Evolutionary conservation across 2,113 vertebrate species (phyloP).

Genomic region (Cheirogaleus medius): DNA sequence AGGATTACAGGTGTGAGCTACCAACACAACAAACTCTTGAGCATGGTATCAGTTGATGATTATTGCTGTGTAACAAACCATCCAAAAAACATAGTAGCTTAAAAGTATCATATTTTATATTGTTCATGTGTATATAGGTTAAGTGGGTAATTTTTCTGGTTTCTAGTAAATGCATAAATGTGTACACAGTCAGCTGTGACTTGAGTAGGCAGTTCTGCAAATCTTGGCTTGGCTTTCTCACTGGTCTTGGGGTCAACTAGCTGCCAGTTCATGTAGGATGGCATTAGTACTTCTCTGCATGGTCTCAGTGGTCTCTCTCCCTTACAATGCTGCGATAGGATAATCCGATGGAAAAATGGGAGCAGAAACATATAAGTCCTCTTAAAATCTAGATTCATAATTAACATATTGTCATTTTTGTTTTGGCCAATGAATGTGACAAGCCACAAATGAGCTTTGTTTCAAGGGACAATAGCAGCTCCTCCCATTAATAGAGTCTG

Average conservation of each 20-base stretch:
- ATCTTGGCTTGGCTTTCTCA: background rate
- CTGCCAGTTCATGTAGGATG: background rate
- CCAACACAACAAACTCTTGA: background rate
- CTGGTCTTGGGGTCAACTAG: background rate
- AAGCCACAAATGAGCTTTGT: background rate
- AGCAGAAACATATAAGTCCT: background rate
- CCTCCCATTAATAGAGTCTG: background rate
- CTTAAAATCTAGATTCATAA: background rate
- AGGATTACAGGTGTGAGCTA: no score
- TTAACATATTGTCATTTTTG: background rate
- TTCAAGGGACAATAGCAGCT: background rate
- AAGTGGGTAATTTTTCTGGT: background rate
- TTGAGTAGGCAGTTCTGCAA: background rate
- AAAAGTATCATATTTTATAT: background rate
- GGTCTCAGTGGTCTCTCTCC: background rate
- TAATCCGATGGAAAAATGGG: background rate
- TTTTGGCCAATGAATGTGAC: background rate
- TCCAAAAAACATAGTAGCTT: background rate
- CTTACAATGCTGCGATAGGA: background rate
- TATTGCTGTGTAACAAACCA: background rate
- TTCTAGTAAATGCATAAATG: background rate
- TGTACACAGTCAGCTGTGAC: background rate
- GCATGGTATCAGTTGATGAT: background rate
- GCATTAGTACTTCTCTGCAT: background rate
- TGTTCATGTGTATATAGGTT: background rate